Evolutionary conservation across 2,113 vertebrate genomes (phyloP).

Genomic region (Theropithecus gelada): DNA sequence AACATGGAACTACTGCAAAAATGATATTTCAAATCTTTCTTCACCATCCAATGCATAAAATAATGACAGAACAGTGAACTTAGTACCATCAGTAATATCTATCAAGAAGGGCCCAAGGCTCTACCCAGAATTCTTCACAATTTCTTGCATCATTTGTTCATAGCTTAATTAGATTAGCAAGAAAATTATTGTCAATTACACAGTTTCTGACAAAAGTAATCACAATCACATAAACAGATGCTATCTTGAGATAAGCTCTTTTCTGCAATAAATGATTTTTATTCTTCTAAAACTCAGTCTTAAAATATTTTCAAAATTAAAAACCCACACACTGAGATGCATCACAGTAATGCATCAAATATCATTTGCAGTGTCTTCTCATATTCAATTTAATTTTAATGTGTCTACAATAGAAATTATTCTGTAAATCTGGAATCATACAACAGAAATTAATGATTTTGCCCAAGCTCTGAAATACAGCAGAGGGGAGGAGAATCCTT

Average conservation of each 20-base stretch:
- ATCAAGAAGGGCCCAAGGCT: conserved; percentile 35
- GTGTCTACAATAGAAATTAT: conserved; percentile 31
- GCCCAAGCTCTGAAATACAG: neutral
- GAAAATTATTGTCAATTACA: conserved; percentile 67
- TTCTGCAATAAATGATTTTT: conserved; percentile 48
- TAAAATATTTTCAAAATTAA: conserved; percentile 62
- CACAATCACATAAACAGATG: conserved; percentile 24
- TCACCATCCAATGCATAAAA: conserved; percentile 22
- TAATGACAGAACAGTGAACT: conserved; percentile 38
- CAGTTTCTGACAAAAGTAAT: conserved; percentile 72
- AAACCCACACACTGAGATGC: conserved; percentile 30
- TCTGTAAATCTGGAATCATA: conserved; percentile 26
- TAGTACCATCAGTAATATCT: neutral
- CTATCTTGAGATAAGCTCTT: conserved; percentile 21
- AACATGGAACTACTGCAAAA: conserved; percentile 4
- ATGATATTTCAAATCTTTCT: conserved; percentile 1
- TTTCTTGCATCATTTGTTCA: conserved; percentile 52
- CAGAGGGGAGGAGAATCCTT: neutral
- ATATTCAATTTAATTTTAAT: conserved; percentile 46
- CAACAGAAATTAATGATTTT: conserved; percentile 28
- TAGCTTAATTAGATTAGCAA: conserved; percentile 69
- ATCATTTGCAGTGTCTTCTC: neutral
- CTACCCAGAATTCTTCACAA: conserved; percentile 34
- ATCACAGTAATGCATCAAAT: conserved; percentile 35
- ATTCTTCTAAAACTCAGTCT: neutral